phyloP scores from a whole-genome alignment of 2,113 vertebrate species.

The Pachypanchax playfairii region DNA sequence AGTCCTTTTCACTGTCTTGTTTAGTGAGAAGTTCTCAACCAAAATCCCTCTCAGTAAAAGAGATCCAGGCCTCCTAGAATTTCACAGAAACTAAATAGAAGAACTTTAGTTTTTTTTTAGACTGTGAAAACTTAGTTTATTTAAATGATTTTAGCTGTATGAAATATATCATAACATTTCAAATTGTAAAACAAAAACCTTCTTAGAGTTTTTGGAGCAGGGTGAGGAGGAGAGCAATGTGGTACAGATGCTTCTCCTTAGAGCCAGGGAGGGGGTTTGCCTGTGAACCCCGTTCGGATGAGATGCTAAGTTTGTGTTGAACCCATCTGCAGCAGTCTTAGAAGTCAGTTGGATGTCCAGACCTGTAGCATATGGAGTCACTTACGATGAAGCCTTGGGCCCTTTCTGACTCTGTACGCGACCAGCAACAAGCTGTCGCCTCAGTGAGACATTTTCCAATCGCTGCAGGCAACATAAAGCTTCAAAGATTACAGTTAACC shows the following conservation, averaged over 20 bases:
- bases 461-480: constrained; percentile 54
- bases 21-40: constrained; percentile 53
- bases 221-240: constrained; percentile 37
- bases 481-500: constrained; percentile 72
- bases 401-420: constrained; percentile 47
- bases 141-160: neutral
- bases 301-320: constrained; percentile 69
- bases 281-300: constrained; percentile 40
- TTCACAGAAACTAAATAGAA: constrained; percentile 26
- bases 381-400: constrained; percentile 65
- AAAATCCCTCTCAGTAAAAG: constrained; percentile 44
- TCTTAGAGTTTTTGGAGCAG: constrained; percentile 27
- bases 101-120: neutral
- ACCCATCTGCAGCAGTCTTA: constrained; percentile 61
- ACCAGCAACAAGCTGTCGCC: constrained; percentile 48
- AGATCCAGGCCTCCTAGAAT: constrained; percentile 38
- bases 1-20: constrained; percentile 43
- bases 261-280: constrained; percentile 24
- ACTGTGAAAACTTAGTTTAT: too few species aligned
- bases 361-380: constrained; percentile 70
- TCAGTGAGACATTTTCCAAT: constrained; percentile 51
- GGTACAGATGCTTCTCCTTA: constrained; percentile 66
- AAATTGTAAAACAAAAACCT: constrained; percentile 9
- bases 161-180: neutral
- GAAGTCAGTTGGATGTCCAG: constrained; percentile 75